Evolutionary conservation across 2,113 vertebrate genomes (phyloP).

Genomic region (Scalopus aquaticus): DNA sequence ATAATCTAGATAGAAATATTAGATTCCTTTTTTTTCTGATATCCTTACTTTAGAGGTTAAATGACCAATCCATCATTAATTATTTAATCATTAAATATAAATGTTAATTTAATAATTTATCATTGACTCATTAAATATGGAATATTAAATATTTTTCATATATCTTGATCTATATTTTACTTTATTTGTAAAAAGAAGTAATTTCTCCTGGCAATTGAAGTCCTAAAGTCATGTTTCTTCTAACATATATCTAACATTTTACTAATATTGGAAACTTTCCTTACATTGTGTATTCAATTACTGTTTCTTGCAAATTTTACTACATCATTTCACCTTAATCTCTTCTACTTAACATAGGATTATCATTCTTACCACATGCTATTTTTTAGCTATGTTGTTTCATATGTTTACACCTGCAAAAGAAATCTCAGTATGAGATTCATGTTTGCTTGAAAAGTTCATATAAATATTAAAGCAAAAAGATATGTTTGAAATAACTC

Average conservation of each 20-base stretch:
- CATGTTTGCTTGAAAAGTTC: neutral
- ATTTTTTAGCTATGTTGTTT: neutral
- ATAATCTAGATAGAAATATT: neutral
- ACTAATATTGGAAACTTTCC: neutral
- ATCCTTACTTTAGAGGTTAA: neutral
- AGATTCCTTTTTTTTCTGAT: neutral
- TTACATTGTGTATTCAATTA: neutral
- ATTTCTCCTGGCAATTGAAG: neutral
- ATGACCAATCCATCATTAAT: neutral
- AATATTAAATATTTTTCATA: neutral
- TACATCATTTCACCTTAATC: neutral
- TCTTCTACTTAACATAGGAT: neutral
- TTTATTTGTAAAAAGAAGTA: neutral
- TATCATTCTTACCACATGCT: neutral
- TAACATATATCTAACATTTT: neutral
- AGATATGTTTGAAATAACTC: neutral
- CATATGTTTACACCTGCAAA: neutral
- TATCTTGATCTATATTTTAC: neutral
- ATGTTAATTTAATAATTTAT: no score
- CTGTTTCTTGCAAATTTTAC: neutral
- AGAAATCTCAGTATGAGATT: neutral
- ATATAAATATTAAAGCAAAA: neutral
- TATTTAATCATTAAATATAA: neutral
- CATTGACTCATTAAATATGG: no score
- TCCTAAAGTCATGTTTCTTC: neutral